Conservation (phyloP, 2,888 invertebrate species). For the Machimus atricapillus region DNA sequence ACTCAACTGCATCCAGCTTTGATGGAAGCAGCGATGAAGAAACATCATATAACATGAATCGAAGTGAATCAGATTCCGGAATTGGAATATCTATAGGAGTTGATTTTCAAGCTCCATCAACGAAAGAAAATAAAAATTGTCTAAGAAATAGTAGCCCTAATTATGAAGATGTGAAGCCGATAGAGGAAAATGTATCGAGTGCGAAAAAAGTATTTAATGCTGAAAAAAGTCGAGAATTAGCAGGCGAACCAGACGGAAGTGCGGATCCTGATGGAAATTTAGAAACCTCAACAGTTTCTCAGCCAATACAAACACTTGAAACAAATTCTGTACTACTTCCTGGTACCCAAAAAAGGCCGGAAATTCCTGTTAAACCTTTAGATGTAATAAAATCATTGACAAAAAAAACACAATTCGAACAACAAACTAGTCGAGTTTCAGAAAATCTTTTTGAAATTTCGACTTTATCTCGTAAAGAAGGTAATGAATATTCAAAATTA, state of each 20-base stretch:
- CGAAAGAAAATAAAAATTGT: constrained; percentile 54
- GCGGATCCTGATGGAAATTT: constrained; percentile 79
- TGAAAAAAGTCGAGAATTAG: constrained; percentile 76
- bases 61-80: constrained; percentile 62
- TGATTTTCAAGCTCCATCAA: constrained; percentile 52
- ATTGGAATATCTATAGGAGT: constrained; percentile 61
- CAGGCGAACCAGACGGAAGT: constrained; percentile 86
- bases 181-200: constrained; percentile 49
- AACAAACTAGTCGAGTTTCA: constrained; percentile 62
- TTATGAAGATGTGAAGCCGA: constrained; percentile 61
- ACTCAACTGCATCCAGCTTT: constrained; percentile 62
- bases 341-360: constrained; percentile 71
- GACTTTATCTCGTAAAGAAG: constrained; percentile 59
- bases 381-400: constrained; percentile 66
- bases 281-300: constrained; percentile 74
- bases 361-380: constrained; percentile 76
- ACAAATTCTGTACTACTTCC: constrained; percentile 77
- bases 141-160: constrained; percentile 59
- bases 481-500: constrained; percentile 58
- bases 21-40: constrained; percentile 62
- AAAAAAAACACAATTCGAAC: constrained; percentile 65
- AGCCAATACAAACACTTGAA: constrained; percentile 68
- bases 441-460: constrained; percentile 61
- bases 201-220: constrained; percentile 60
- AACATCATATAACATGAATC: constrained; percentile 62